Percentiles rank a stretch among this genome's conserved stretches.
These are phyloP conservation scores for Margarornis squamiger DNA, from an alignment of 2,797 vertebrate genomes.

Conservation along the genomic window DNA sequence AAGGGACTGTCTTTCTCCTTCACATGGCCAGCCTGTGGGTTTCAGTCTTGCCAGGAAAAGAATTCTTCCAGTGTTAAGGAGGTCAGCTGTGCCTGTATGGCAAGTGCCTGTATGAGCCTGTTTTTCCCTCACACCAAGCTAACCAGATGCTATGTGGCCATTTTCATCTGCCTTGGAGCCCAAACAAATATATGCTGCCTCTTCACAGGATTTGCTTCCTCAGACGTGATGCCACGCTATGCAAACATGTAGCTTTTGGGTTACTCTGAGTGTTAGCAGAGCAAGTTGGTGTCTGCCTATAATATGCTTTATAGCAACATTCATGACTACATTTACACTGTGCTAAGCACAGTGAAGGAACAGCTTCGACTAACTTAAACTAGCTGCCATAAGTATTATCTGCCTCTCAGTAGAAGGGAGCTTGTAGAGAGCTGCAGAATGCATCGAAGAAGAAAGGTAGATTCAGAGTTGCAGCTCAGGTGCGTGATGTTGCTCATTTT, in stretches of 20 bases:
- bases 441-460: neutral
- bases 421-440: neutral
- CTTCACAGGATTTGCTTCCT: neutral
- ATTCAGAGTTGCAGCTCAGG: neutral
- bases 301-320: neutral
- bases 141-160: neutral
- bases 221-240: neutral
- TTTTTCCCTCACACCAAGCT: accelerated
- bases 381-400: neutral
- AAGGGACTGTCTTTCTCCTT: neutral
- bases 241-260: neutral
- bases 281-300: neutral
- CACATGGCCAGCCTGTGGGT: neutral
- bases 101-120: accelerated
- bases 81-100: neutral
- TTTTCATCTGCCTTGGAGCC: neutral
- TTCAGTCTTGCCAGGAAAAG: neutral
- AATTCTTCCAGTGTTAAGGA: neutral
- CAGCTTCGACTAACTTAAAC: neutral
- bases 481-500: neutral
- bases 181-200: neutral
- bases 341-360: neutral
- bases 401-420: neutral
- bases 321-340: neutral
- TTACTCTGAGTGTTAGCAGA: neutral